These are phyloP conservation scores for Rhagophthalmus giganteus DNA, from an alignment of 2,888 invertebrate species.

Conservation along the genomic window DNA sequence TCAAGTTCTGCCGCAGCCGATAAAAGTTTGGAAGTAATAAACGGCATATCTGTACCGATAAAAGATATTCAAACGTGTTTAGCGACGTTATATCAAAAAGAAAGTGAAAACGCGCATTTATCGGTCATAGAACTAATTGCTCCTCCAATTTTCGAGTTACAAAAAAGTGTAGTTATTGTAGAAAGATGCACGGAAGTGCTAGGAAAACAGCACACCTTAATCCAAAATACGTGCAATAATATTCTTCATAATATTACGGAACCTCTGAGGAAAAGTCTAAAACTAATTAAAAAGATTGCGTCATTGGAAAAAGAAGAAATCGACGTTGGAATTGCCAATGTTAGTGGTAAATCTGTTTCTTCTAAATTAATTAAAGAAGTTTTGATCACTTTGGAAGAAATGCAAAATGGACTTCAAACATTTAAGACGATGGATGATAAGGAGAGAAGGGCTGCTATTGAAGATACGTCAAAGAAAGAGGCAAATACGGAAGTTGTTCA, in stretches of 20 bases:
- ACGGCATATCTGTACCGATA: constrained; percentile 64
- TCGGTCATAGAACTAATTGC: constrained; percentile 62
- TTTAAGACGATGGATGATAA: background rate
- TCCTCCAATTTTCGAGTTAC: constrained; percentile 64
- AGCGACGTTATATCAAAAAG: constrained; percentile 57
- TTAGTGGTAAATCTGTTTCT: constrained; percentile 41
- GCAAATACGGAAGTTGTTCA: background rate
- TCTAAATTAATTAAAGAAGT: constrained; percentile 56
- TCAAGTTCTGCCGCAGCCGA: constrained; percentile 68
- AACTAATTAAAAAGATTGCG: constrained; percentile 59
- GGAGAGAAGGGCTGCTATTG: too few species aligned
- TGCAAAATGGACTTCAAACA: constrained; percentile 58
- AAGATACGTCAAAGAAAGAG: background rate
- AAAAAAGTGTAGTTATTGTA: constrained; percentile 66
- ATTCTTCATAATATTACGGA: constrained; percentile 64
- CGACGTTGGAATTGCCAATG: constrained; percentile 21
- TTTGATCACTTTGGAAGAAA: constrained; percentile 63
- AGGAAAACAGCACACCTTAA: constrained; percentile 67
- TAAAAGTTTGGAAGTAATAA: constrained; percentile 67
- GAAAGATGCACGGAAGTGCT: constrained; percentile 71
- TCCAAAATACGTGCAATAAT: constrained; percentile 69
- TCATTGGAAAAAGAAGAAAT: constrained; percentile 55
- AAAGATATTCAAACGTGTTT: constrained; percentile 66
- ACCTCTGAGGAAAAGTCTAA: constrained; percentile 61
- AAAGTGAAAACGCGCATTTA: constrained; percentile 54